phyloP scores from a whole-genome alignment of 2,888 invertebrate genomes.

The Abrostola tripartita region DNA sequence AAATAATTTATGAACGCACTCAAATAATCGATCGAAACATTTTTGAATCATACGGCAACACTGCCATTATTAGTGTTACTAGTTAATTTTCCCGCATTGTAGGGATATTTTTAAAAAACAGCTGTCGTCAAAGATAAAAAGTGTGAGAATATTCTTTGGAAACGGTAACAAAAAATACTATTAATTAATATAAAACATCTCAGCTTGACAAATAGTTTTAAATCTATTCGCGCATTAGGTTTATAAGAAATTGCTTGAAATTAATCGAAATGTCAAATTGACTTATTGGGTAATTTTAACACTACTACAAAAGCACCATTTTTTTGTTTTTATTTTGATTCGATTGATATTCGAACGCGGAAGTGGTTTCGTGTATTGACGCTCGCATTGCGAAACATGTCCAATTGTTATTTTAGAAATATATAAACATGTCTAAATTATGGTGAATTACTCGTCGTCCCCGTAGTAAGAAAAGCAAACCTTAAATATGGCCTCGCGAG shows the following conservation, averaged over 20 bases:
- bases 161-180: not conserved
- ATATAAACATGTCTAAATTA: constrained; percentile 82
- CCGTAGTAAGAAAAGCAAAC: constrained; percentile 70
- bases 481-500: constrained; percentile 87
- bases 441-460: constrained; percentile 75
- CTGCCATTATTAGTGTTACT: constrained; percentile 12
- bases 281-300: constrained; percentile 43
- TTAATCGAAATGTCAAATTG: constrained; percentile 12
- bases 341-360: constrained; percentile 81
- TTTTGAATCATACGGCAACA: constrained; percentile 28
- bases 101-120: constrained; percentile 23
- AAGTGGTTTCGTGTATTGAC: constrained; percentile 78
- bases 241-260: not conserved
- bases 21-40: constrained; percentile 12
- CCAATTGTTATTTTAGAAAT: constrained; percentile 74
- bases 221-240: not conserved
- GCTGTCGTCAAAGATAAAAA: not conserved
- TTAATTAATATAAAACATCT: not conserved
- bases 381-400: constrained; percentile 82
- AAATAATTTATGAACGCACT: constrained; percentile 12
- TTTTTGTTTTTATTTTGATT: constrained; percentile 83
- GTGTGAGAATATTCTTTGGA: not conserved
- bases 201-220: too few species aligned
- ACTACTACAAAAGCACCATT: constrained; percentile 58
- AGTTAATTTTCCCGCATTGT: constrained; percentile 27